Base-by-base conservation (phyloP, 2,113 vertebrate genomes). In the Cochlearius cochlearius region DNA sequence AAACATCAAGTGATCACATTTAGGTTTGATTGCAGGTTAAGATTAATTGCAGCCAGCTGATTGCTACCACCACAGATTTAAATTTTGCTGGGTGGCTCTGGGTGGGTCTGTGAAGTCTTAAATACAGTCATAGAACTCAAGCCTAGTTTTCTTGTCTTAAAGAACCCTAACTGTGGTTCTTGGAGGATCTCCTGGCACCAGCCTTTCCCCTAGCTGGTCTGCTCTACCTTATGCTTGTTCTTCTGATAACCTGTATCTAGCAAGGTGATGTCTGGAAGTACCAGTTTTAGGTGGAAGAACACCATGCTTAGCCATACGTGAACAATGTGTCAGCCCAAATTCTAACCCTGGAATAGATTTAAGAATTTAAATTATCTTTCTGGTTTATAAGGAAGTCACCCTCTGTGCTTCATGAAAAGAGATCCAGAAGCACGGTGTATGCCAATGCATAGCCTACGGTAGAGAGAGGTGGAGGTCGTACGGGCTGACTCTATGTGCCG, bases 391-490 rank as follows among this genome's bases (percentile, higher is more conserved):
- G 9, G 41, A 63, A 29, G 16, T 67, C 50, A 53, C 3, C 4
- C 8, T 53, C 29, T 67, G 3, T 5, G 1, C 27, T 81, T 77
- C 18, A 27, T 15, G 27, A 81, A 71, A 29, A 64, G 19, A 47
- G 2, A 4, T 74, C 38, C 32, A 62, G 50, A 86, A 39, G 32
- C 12, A 52, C 0, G 0, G 13, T 32, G 47, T 30, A 18, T 73
- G 12, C 16, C 21, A 55, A 25, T 47, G 22, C 78, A 84, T 18
- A 56, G 3, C 12, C 21, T 27, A 14, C 1, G 5, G 4, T 13
- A 49, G 21, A n/a, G 29, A 32, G 52, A 71, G 11, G 19, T 41
- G 10, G 49, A 50, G 27, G 8, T 34, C 74, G 11, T 72, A 30
- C 11, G 52, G 15, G 1, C 26, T 89, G 21, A 15, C 10, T 69